Evolutionary conservation across 2,113 vertebrate genomes (phyloP), one percentile per base, ranked within the genome.

Genomic region (Struthidea cinerea): DNA sequence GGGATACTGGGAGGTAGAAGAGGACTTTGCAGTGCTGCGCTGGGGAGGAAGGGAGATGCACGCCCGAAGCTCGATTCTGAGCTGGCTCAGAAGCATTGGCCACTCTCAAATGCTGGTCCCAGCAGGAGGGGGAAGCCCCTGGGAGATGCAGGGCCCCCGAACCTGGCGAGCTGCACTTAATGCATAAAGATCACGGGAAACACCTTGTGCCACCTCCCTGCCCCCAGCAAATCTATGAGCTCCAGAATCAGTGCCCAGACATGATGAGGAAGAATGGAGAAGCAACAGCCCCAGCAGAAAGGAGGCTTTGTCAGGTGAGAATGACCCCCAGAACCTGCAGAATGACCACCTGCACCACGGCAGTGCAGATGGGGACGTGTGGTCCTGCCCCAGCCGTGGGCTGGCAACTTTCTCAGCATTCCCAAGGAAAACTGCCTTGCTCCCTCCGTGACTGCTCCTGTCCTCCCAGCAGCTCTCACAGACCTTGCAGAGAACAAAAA

Each of bases 351-450:
- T 2, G 3, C 65, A 67, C 3, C 2, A 1, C 52, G 46, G 53
- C 68, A 64, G 73, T 2, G 1, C 76, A 49, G 74, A 32, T 70
- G 32, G 20, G 47, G 47, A 67, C 1, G 11, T 42, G 37, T 16
- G 0, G 0, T 64, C 49, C 61, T 69, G 39, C 5, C 49, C n/a
- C 13, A 71, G 46, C 33, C 0, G 0, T 0, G 0, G 23, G n/a
- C 67, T 80, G 37, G 28, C 28, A 84, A 39, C 18, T 47, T 69
- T 23, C 69, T 87, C 60, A 74, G 35, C 47, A 16, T 33, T 76
- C 37, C 59, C 63, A 79, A 46, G 27, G 17, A 59, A 49, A 63
- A 14, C 16, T 83, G 22, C 35, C 84, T 61, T 2, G 0, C 12
- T 88, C 39, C 20, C 15, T 67, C 26, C 0, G 0, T 28, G n/a